Evolutionary conservation across 2,113 vertebrate species (phyloP).

Genomic region (Neomonachus schauinslandi): DNA sequence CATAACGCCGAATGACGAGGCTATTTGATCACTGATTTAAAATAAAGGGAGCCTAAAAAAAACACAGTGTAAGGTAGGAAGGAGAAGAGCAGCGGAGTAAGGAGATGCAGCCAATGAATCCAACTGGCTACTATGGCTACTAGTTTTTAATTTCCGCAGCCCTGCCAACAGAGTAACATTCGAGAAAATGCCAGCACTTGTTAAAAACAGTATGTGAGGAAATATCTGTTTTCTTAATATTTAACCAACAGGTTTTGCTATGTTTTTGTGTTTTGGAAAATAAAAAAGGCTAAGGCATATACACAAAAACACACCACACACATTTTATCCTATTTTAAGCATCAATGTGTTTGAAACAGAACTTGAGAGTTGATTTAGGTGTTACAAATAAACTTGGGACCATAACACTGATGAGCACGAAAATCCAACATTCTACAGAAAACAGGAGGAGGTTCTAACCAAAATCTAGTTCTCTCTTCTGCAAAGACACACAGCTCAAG

Average conservation of each 20-base stretch:
- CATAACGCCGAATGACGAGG: fast-evolving
- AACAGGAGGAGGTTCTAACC: not conserved
- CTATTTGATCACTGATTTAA: not conserved
- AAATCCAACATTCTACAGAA: not conserved
- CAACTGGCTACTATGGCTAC: constrained; percentile 22
- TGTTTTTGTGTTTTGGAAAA: constrained; percentile 67
- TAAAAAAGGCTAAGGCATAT: constrained; percentile 50
- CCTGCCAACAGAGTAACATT: constrained; percentile 45
- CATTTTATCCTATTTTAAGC: constrained; percentile 73
- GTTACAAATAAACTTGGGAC: constrained; percentile 53
- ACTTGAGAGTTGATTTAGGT: constrained; percentile 54
- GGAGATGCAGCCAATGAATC: not conserved
- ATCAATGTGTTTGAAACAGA: constrained; percentile 60
- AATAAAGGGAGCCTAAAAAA: not conserved
- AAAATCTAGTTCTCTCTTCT: not conserved
- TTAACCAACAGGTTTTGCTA: constrained; percentile 77
- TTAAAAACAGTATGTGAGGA: constrained; percentile 67
- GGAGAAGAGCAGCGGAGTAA: not conserved
- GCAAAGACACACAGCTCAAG: not conserved
- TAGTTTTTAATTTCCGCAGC: constrained; percentile 4
- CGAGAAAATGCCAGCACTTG: constrained; percentile 64
- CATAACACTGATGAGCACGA: not conserved
- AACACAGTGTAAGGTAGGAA: fast-evolving
- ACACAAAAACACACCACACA: constrained; percentile 66
- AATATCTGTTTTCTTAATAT: constrained; percentile 73